These are phyloP conservation scores for Drosophila kambysellisi DNA, from an alignment of 2,888 invertebrate species.

Conservation along the genomic window DNA sequence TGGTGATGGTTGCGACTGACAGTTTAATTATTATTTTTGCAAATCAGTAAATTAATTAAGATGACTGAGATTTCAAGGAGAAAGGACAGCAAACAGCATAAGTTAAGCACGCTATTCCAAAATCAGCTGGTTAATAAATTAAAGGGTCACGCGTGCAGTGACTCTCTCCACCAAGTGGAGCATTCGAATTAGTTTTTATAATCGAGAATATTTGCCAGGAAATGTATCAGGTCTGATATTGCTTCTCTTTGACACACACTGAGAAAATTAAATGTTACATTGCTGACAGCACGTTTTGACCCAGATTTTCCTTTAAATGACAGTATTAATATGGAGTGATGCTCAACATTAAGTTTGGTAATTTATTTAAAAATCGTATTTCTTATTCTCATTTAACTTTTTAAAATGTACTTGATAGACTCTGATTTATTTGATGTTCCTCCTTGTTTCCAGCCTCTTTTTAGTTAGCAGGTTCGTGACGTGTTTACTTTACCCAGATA, in stretches of 20 bases:
- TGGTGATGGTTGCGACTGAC: conserved; percentile 59
- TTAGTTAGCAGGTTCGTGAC: too few relatives aligned
- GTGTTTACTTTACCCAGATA: neutral
- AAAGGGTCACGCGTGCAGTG: neutral
- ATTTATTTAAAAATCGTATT: neutral
- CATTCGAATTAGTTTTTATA: neutral
- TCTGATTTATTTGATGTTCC: neutral
- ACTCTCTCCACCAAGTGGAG: neutral
- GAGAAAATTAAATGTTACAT: neutral
- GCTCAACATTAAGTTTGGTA: neutral
- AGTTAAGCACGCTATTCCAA: conserved; percentile 21
- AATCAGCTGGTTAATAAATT: conserved; percentile 7
- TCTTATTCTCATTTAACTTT: neutral
- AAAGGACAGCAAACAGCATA: conserved; percentile 3
- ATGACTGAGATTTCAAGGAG: conserved; percentile 45
- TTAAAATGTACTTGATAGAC: neutral
- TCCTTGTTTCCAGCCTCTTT: neutral
- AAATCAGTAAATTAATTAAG: conserved; percentile 72
- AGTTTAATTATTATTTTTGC: conserved; percentile 74
- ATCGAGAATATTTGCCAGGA: neutral
- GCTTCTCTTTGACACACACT: neutral
- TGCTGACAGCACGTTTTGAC: neutral
- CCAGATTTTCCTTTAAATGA: neutral
- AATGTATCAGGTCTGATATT: neutral
- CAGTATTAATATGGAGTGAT: neutral